These are phyloP conservation scores for Thinocorus orbignyianus DNA, from an alignment of 2,113 vertebrate genomes.

Conservation along the genomic window DNA sequence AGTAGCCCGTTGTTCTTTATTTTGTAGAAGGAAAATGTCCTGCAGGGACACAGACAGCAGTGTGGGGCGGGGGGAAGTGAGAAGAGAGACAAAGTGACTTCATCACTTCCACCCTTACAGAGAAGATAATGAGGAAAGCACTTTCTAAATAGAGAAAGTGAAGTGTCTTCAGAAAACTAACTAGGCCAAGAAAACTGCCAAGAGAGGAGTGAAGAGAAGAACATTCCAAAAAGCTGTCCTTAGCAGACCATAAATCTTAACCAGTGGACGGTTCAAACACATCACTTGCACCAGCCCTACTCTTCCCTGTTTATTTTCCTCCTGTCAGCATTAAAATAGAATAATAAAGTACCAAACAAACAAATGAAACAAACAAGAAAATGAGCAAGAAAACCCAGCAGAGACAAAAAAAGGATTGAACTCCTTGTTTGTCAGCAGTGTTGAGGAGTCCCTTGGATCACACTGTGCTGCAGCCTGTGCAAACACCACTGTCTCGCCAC, in stretches of 20 bases:
- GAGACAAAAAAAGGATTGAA: not conserved
- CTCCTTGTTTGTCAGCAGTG: not conserved
- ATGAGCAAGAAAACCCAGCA: not conserved
- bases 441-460: not conserved
- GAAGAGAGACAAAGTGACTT: not conserved
- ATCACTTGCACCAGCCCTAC: constrained; percentile 11
- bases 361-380: constrained; percentile 1
- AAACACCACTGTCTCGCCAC: not conserved
- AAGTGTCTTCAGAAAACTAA: constrained; percentile 9
- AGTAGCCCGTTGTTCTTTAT: not conserved
- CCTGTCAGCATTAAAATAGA: constrained; percentile 43
- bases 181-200: not conserved
- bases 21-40: not conserved
- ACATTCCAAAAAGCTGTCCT: constrained; percentile 40
- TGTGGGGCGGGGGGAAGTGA: fast-evolving
- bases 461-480: not conserved
- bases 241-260: constrained; percentile 45
- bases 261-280: constrained; percentile 21
- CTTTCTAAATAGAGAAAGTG: constrained; percentile 27
- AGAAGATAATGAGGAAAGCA: constrained; percentile 14
- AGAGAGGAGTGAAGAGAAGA: not conserved
- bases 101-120: not conserved
- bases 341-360: constrained; percentile 21
- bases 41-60: not conserved
- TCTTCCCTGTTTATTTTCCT: constrained; percentile 58